These are phyloP conservation scores for Gonocerus acuteangulatus DNA, from an alignment of 2,888 invertebrate species.

Conservation along the genomic window DNA sequence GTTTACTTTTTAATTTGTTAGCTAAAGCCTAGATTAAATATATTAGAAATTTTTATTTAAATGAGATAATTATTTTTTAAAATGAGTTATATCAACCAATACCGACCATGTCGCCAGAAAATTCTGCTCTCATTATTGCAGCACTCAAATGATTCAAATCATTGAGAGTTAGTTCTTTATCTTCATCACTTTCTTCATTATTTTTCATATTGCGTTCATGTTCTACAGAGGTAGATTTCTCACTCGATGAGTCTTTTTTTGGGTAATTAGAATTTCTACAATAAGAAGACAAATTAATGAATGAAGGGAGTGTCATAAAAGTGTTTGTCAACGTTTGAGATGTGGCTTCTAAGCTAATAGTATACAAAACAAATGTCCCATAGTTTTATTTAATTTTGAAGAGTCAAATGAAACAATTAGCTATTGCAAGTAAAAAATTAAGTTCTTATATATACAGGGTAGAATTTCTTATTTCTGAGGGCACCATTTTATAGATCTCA, in stretches of 20 bases:
- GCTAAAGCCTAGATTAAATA: constrained; percentile 49
- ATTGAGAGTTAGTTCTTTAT: constrained; percentile 54
- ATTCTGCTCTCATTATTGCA: constrained; percentile 86
- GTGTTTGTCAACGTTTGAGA: too few relatives aligned
- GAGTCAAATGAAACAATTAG: too few relatives aligned
- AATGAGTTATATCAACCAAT: constrained; percentile 4
- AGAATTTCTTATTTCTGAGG: too few relatives aligned
- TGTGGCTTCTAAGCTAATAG: too few relatives aligned
- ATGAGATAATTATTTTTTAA: constrained; percentile 1
- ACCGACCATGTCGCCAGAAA: constrained; percentile 64
- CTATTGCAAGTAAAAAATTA: too few relatives aligned
- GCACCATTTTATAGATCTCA: too few relatives aligned
- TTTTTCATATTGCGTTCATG: background rate
- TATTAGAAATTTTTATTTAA: constrained; percentile 6
- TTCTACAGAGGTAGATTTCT: background rate
- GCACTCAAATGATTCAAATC: constrained; percentile 88
- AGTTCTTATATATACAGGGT: too few relatives aligned
- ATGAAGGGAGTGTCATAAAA: too few relatives aligned
- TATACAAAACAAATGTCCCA: too few relatives aligned
- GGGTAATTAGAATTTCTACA: too few relatives aligned
- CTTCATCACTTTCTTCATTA: background rate
- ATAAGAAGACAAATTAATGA: too few relatives aligned
- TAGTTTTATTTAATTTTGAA: too few relatives aligned
- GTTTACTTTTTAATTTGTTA: constrained; percentile 60
- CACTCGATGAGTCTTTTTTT: background rate